These are phyloP conservation scores for Athalia cordata DNA, from an alignment of 2,888 invertebrate genomes.

Conservation along the genomic window DNA sequence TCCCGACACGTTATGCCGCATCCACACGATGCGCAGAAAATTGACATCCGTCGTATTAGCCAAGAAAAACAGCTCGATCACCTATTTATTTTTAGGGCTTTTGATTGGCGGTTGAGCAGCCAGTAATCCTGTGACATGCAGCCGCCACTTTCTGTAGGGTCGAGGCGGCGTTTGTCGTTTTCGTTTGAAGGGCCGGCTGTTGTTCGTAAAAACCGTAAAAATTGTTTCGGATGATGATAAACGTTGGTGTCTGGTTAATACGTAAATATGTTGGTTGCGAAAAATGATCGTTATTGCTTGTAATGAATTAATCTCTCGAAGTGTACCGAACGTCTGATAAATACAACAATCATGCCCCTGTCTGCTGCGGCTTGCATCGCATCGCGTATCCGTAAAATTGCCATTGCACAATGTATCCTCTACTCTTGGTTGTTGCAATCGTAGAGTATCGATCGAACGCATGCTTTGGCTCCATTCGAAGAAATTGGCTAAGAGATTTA, in stretches of 20 bases:
- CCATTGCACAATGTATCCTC: too few species aligned
- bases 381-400: slow-evolving; percentile 11
- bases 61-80: too few species aligned
- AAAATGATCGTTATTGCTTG: too few species aligned
- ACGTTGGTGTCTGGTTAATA: neutral
- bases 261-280: neutral
- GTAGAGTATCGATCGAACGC: slow-evolving; percentile 22
- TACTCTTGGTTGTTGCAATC: neutral
- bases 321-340: too few species aligned
- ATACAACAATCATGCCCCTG: too few species aligned
- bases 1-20: neutral
- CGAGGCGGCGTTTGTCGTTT: slow-evolving; percentile 8
- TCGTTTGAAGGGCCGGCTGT: slow-evolving; percentile 3
- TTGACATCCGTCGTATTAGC: neutral
- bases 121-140: slow-evolving; percentile 38
- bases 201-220: neutral
- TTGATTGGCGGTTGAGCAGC: slow-evolving; percentile 16
- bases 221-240: too few species aligned
- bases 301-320: too few species aligned
- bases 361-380: neutral
- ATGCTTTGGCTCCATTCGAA: neutral
- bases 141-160: slow-evolving; percentile 28
- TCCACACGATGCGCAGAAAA: slow-evolving; percentile 13
- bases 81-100: neutral
- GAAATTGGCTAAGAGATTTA: too few species aligned